These are phyloP conservation scores for Drosophila lacertosa DNA, from an alignment of 1,140 invertebrate genomes.

Conservation along the genomic window DNA sequence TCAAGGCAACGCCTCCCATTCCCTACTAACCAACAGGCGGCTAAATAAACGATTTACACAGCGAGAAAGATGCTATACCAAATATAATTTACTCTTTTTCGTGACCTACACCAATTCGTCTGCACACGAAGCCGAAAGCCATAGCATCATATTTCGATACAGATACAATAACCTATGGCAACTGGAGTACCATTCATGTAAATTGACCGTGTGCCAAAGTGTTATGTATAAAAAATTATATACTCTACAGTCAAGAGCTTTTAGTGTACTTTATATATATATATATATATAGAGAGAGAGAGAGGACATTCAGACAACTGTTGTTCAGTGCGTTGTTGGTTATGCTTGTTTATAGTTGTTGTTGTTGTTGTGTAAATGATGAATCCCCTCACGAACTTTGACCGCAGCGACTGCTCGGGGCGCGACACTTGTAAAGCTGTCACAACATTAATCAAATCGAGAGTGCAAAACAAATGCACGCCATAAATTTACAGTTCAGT, in stretches of 20 bases:
- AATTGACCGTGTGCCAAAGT: slow-evolving; percentile 5
- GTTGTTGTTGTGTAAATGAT: slow-evolving; percentile 53
- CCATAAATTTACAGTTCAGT: slow-evolving; percentile 59
- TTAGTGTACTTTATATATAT: slow-evolving; percentile 3
- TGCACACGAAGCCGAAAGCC: background rate
- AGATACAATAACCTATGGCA: background rate
- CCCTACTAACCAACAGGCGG: slow-evolving; percentile 1
- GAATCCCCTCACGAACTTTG: slow-evolving; percentile 49
- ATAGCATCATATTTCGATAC: background rate
- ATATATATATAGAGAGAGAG: too few relatives aligned
- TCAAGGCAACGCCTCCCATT: slow-evolving; percentile 24
- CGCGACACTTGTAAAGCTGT: slow-evolving; percentile 68
- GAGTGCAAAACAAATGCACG: slow-evolving; percentile 62
- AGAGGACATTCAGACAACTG: slow-evolving; percentile 30
- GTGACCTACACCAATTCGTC: background rate
- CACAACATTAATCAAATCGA: slow-evolving; percentile 69
- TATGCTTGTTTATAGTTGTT: too few relatives aligned
- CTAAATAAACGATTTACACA: slow-evolving; percentile 35
- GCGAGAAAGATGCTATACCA: slow-evolving; percentile 16
- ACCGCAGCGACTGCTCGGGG: slow-evolving; percentile 38
- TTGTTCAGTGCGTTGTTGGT: slow-evolving; percentile 14
- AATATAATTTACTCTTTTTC: background rate
- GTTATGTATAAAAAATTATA: background rate
- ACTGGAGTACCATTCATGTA: background rate
- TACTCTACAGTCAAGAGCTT: slow-evolving; percentile 5